Evolutionary conservation across 2,797 vertebrate genomes (phyloP).

Genomic region (Tinamus major): DNA sequence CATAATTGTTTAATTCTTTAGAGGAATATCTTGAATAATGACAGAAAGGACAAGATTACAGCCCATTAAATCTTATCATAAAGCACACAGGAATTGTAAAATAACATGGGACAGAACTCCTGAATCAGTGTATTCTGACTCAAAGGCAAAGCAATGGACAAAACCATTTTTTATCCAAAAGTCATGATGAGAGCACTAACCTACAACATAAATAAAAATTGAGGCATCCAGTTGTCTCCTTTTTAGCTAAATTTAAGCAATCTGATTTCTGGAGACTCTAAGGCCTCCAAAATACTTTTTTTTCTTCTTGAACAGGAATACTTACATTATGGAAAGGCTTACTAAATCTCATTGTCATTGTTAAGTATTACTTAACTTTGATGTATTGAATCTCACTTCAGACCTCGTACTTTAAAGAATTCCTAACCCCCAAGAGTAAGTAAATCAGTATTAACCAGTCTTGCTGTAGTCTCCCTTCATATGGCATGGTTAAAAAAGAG

Average conservation of each 20-base stretch:
- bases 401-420: neutral
- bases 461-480: neutral
- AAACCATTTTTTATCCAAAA: neutral
- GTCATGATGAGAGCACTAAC: neutral
- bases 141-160: neutral
- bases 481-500: rapidly evolving
- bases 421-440: neutral
- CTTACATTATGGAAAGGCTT: neutral
- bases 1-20: neutral
- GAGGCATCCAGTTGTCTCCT: neutral
- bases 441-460: neutral
- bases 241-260: neutral
- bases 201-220: neutral
- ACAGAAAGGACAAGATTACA: neutral
- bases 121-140: neutral
- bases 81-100: neutral
- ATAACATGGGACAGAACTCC: neutral
- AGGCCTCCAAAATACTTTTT: neutral
- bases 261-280: neutral
- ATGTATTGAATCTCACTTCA: neutral
- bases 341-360: neutral
- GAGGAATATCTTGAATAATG: neutral
- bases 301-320: neutral
- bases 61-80: neutral
- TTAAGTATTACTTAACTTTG: neutral